phyloP scores from a whole-genome alignment of 2,888 invertebrate species.

The Augiades crinisus region DNA sequence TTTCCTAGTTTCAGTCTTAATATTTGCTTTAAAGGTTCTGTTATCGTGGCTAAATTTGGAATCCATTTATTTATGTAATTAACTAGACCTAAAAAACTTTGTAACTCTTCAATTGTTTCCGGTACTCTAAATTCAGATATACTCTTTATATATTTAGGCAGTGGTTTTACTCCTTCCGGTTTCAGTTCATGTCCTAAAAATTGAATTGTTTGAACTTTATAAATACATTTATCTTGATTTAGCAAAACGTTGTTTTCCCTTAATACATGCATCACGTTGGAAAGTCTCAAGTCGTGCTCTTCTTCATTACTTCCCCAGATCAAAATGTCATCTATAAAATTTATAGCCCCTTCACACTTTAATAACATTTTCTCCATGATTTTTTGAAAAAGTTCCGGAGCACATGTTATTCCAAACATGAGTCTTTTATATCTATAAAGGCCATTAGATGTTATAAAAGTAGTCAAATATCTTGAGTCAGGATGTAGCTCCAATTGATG shows the following conservation, averaged over 20 bases:
- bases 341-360: slow-evolving; percentile 42
- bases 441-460: slow-evolving; percentile 43
- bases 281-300: slow-evolving; percentile 22
- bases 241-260: slow-evolving; percentile 32
- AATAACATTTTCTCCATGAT: slow-evolving; percentile 44
- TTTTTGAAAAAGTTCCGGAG: slow-evolving; percentile 49
- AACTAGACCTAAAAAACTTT: slow-evolving; percentile 33
- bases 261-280: slow-evolving; percentile 28
- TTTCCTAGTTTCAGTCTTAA: background rate
- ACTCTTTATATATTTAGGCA: slow-evolving; percentile 36
- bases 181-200: slow-evolving; percentile 32
- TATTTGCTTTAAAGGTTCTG: slow-evolving; percentile 26
- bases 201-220: slow-evolving; percentile 8
- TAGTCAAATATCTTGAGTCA: slow-evolving; percentile 46
- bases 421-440: slow-evolving; percentile 51
- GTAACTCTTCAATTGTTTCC: slow-evolving; percentile 24
- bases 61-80: slow-evolving; percentile 34
- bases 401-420: slow-evolving; percentile 54
- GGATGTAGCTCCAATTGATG: slow-evolving; percentile 49
- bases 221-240: slow-evolving; percentile 31
- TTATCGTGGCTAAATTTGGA: slow-evolving; percentile 29
- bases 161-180: slow-evolving; percentile 37
- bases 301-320: slow-evolving; percentile 20
- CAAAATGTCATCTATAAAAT: slow-evolving; percentile 39
- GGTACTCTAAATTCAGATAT: slow-evolving; percentile 34